These are phyloP conservation scores for Polypterus bichir DNA, from an alignment of 2,113 vertebrate species.

Conservation along the genomic window DNA sequence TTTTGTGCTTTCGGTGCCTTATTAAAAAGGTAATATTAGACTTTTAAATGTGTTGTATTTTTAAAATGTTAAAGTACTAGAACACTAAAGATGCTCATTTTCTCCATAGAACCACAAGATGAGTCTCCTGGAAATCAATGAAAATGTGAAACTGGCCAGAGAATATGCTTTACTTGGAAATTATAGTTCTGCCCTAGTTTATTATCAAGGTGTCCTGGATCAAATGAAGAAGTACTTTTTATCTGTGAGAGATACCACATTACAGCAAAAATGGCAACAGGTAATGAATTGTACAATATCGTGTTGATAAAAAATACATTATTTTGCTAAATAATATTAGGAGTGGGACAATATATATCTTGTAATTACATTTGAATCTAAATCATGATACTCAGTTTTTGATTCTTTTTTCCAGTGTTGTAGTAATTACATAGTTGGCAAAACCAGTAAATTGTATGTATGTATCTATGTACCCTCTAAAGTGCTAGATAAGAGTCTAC, in stretches of 20 bases:
- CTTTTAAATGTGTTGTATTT: too few relatives aligned
- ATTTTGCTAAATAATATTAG: background rate
- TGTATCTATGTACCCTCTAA: too few relatives aligned
- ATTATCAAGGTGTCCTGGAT: constrained; percentile 84
- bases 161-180: constrained; percentile 92
- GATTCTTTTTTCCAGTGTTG: too few relatives aligned
- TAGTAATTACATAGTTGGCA: too few relatives aligned
- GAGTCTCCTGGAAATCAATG: constrained; percentile 87
- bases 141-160: constrained; percentile 88
- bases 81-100: too few relatives aligned
- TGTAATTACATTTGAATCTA: constrained; percentile 1
- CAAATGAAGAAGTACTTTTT: constrained; percentile 81
- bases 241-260: constrained; percentile 61
- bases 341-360: background rate
- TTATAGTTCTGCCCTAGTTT: constrained; percentile 85
- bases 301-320: background rate
- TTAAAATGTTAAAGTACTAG: too few relatives aligned
- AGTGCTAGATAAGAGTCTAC: too few relatives aligned
- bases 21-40: too few relatives aligned
- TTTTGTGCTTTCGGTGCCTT: too few relatives aligned
- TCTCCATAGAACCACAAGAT: constrained; percentile 39
- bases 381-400: too few relatives aligned
- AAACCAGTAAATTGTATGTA: too few relatives aligned
- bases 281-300: constrained; percentile 34
- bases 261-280: constrained; percentile 91